Evolutionary conservation across 2,888 invertebrate genomes (phyloP), one percentile per base, ranked within the genome.

Genomic region (Synanthedon andrenaeformis): DNA sequence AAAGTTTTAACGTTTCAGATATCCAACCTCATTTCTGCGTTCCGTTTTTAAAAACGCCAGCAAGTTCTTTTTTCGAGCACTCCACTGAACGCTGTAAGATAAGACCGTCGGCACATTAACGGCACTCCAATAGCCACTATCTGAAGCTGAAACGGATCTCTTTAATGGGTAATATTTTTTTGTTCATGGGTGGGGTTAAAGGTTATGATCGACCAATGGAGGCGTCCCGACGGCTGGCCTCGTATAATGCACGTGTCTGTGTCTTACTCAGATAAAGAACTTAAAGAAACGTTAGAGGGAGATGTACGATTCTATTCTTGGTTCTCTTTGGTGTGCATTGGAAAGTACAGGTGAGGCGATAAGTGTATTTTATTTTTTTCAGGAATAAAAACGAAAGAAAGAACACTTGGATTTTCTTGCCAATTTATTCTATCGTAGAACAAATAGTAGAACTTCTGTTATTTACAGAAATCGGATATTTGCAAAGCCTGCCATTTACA

Each of bases 181-280:
- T 76, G 70, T 79, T 76, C 76, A 76, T 82, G 85, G 85, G 84
- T 74, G 82, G 86, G 86, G 85, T 85, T 74, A 82, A 73, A 83
- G 87, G 85, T 85, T 70, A 78, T 62, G 62, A 69, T 62, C 74
- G 77, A 73, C 83, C 84, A 84, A 84, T 85, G 65, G 74, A 59
- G 60, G 67, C 69, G 69, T 66, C 66, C 62, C 64, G 69, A 67
- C 72, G 69, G 63, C 67, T 64, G 61, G 61, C 59, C 59, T 59
- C 56, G 60, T 53, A 42, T 55, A 51, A 51, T 55, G 62, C 62
- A 61, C 62, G 66, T 65, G 67, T 62, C 63, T 60, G 64, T 63
- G 65, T 71, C 72, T 67, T 69, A 61, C 62, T 71, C 67, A 58
- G 67, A 63, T 74, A 69, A 70, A 72, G 70, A 69, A 68, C 66